Evolutionary conservation across 2,113 vertebrate species (phyloP).

Genomic region (Ceyx margarethae): DNA sequence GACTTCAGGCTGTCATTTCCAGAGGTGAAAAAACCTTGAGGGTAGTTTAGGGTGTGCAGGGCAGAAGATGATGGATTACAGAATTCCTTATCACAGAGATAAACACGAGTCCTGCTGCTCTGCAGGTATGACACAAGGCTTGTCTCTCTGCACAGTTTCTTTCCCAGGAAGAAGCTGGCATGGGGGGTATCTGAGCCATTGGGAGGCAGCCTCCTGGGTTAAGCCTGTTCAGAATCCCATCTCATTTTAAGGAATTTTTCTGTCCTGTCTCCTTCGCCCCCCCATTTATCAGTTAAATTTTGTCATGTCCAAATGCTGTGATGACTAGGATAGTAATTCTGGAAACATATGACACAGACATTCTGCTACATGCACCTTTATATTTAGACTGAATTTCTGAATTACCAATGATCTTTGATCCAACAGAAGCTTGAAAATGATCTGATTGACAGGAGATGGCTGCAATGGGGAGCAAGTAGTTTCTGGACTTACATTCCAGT

Average conservation of each 20-base stretch:
- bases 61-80: not conserved
- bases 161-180: not conserved
- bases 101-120: not conserved
- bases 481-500: not conserved
- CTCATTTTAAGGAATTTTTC: not conserved
- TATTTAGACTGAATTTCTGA: not conserved
- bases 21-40: not conserved
- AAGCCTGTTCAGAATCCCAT: not conserved
- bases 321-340: not conserved
- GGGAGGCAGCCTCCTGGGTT: not conserved
- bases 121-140: not conserved
- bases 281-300: not conserved
- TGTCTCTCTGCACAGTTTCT: not conserved
- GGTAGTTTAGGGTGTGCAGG: not conserved
- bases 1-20: not conserved
- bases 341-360: not conserved
- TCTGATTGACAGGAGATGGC: not conserved
- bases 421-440: not conserved
- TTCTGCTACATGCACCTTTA: not conserved
- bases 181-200: not conserved
- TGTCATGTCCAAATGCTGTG: not conserved
- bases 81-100: not conserved
- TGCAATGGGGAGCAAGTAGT: not conserved
- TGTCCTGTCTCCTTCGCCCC: not conserved
- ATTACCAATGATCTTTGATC: not conserved